These are phyloP conservation scores for Gephyroberyx darwinii DNA, from an alignment of 2,797 vertebrate genomes.

Conservation along the genomic window DNA sequence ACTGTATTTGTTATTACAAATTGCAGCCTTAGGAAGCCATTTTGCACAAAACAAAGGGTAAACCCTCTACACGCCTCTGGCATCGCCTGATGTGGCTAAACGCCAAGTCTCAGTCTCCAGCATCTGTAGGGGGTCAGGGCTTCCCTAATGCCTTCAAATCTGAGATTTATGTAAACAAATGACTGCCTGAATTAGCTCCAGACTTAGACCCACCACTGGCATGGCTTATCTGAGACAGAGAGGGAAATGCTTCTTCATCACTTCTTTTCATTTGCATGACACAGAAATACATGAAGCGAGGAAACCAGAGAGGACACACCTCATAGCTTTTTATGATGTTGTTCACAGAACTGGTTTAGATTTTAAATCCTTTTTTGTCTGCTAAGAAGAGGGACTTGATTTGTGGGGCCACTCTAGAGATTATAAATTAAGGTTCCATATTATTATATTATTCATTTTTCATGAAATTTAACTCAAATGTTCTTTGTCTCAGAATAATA, in stretches of 20 bases:
- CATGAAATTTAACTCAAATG: not conserved
- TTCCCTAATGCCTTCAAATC: conserved; percentile 63
- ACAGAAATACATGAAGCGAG: not conserved
- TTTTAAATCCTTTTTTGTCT: conserved; percentile 1
- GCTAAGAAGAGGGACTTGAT: not conserved
- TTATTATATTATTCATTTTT: not conserved
- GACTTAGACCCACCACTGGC: conserved; percentile 22
- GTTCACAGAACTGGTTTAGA: conserved; percentile 8
- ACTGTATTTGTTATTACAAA: conserved; percentile 67
- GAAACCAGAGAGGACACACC: conserved; percentile 9
- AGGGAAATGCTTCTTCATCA: not conserved
- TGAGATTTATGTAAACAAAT: conserved; percentile 68
- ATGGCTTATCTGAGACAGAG: conserved; percentile 9
- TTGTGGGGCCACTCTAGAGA: not conserved
- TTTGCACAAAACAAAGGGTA: conserved; percentile 76
- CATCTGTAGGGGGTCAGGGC: conserved; percentile 51
- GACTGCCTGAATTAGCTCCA: conserved; percentile 42
- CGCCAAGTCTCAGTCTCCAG: conserved; percentile 58
- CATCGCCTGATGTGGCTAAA: conserved; percentile 59
- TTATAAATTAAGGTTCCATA: not conserved
- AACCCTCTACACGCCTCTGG: conserved; percentile 59
- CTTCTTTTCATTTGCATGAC: conserved; percentile 20
- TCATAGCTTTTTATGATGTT: conserved; percentile 5
- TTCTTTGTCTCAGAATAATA: not conserved
- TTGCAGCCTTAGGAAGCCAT: conserved; percentile 74